Base-by-base conservation (phyloP, 2,888 invertebrate genomes). In the Drosophila mimica region DNA sequence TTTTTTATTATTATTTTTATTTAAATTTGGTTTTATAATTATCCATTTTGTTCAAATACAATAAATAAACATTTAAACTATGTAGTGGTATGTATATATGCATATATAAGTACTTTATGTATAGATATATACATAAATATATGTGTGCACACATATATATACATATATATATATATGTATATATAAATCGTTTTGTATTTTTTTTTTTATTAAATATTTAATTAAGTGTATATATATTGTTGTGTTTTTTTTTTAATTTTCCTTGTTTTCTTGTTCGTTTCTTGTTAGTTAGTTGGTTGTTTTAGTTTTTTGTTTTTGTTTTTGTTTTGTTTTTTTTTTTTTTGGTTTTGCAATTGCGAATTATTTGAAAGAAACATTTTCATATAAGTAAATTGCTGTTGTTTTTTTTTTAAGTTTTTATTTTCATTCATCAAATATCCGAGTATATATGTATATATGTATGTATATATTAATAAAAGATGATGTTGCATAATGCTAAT, bases 21-120 rank as follows among this genome's bases (percentile, higher is more conserved):
- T 84, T 70, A 88, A 84, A 85, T 84, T 83, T 84, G 70, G 74
- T 88, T 85, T 82, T 54, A 88, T 83, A 76, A 83, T 85, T 82
- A 74, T 88, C 76, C 74, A 68, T 76, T 71, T 74, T 72, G 67
- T 82, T 89, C 64, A 89, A 84, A 88, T 84, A 84, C 84, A 84
- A 84, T 84, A 89, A 84, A 91, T 83, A 89, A 91, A 91, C 91
- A 85, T 91, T 91, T 84, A 89, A 91, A 84, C 89, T 91, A 87
- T 90, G 61, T 90, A 79, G 79, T 89, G 81, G 76, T 89, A 87
- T 88, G 74, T 90, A 88, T 90, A 75, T 87, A 79, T 79, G 72
- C 59, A 73, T 79, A 67, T 64, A 68, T 65, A 79, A 69, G 63
- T 74, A 67, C 59, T 75, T 49, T 51, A 62, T 76, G 48, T 59